phyloP scores from a whole-genome alignment of 2,797 vertebrate species.

The Macropodus opercularis region DNA sequence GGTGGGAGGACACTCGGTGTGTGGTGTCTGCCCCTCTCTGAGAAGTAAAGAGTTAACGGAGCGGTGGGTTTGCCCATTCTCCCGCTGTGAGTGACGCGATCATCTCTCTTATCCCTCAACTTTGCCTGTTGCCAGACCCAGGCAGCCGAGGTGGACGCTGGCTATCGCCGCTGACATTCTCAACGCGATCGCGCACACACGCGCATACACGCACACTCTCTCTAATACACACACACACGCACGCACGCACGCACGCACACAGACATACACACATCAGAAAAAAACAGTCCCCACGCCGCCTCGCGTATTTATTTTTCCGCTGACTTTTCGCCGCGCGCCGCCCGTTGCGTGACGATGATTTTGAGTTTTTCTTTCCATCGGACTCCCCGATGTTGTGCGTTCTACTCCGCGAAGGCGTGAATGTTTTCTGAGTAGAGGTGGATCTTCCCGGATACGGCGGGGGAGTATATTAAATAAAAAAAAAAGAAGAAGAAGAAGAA shows the following conservation, averaged over 20 bases:
- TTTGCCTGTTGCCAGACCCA: conserved; percentile 91
- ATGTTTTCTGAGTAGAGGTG: conserved; percentile 82
- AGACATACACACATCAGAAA: not conserved
- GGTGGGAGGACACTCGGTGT: conserved; percentile 52
- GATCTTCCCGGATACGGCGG: conserved; percentile 86
- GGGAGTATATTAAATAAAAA: conserved; percentile 69
- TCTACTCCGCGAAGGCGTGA: conserved; percentile 80
- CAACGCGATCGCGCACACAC: conserved; percentile 59
- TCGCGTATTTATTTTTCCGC: conserved; percentile 34
- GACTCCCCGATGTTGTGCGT: conserved; percentile 83
- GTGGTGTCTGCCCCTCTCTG: conserved; percentile 70
- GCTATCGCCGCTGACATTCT: conserved; percentile 78
- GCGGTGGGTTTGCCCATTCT: conserved; percentile 83
- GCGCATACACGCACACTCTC: conserved; percentile 13
- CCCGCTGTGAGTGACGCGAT: conserved; percentile 92
- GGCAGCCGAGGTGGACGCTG: conserved; percentile 78
- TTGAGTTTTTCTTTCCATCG: conserved; percentile 71
- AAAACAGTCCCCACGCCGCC: conserved; percentile 15
- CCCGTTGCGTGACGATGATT: conserved; percentile 71
- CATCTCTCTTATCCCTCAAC: conserved; percentile 91
- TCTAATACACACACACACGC: not conserved
- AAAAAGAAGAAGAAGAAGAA: conserved; percentile 36
- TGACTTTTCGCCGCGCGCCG: conserved; percentile 49
- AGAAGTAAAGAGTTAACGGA: conserved; percentile 82
- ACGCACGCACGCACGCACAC: conserved; percentile 7